Percentiles rank a stretch among this genome's conserved stretches.
These are phyloP conservation scores for Melanophora roralis DNA, from an alignment of 2,888 invertebrate species.

Conservation along the genomic window DNA sequence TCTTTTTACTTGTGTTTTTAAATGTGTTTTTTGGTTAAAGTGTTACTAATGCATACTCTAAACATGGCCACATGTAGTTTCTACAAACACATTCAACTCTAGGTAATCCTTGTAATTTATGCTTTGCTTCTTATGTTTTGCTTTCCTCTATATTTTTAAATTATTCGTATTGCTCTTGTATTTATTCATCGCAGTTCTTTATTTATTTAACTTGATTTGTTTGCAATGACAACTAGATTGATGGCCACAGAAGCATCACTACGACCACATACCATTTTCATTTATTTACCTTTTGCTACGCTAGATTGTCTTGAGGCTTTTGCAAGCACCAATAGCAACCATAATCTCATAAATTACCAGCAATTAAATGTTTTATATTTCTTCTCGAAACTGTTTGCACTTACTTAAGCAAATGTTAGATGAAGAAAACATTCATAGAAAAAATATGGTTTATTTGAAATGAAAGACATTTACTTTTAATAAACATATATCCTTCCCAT, in stretches of 20 bases:
- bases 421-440: too few relatives aligned
- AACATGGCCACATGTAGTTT: background rate
- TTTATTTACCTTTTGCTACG: background rate
- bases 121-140: background rate
- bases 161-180: background rate
- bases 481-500: too few relatives aligned
- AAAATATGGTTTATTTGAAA: too few relatives aligned
- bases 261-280: background rate
- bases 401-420: too few relatives aligned
- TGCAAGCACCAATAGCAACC: background rate
- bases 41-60: background rate
- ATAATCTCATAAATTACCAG: slow-evolving; percentile 7
- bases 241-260: background rate
- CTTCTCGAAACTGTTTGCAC: too few relatives aligned
- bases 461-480: too few relatives aligned
- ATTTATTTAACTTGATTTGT: slow-evolving; percentile 22
- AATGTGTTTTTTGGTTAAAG: background rate
- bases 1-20: too few relatives aligned
- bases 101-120: background rate
- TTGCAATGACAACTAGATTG: slow-evolving; percentile 27
- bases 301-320: background rate
- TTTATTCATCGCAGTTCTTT: background rate
- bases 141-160: background rate
- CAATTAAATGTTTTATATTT: background rate
- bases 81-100: background rate